Percentiles rank a stretch among this genome's conserved stretches.
These are phyloP conservation scores for Palythoa grandiflora DNA, from an alignment of 92 coral and sea anemone genomes.

Conservation along the genomic window DNA sequence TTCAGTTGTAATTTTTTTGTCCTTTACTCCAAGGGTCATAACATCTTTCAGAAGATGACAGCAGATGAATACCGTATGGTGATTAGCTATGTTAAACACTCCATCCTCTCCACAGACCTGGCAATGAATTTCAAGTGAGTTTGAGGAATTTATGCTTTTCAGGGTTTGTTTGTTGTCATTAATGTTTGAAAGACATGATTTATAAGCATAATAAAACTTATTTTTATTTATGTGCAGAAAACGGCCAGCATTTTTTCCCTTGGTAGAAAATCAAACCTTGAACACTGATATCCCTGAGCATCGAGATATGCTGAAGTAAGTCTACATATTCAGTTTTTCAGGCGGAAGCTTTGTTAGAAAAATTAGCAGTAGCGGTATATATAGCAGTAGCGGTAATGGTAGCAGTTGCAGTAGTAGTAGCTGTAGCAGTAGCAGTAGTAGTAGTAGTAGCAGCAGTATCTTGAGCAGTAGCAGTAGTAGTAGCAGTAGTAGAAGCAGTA, in stretches of 20 bases:
- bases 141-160: background rate
- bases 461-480: too few species aligned
- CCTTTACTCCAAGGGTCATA: slow-evolving; percentile 80
- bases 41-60: slow-evolving; percentile 93
- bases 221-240: slow-evolving; percentile 59
- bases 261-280: slow-evolving; percentile 88
- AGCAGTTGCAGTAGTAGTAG: too few species aligned
- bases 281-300: slow-evolving; percentile 85
- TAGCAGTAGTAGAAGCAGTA: too few species aligned
- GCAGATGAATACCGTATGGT: slow-evolving; percentile 97
- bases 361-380: too few species aligned
- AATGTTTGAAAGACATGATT: background rate
- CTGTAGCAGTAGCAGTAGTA: too few species aligned
- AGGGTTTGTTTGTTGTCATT: background rate
- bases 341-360: too few species aligned
- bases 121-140: slow-evolving; percentile 97
- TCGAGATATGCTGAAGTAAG: slow-evolving; percentile 96
- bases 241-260: slow-evolving; percentile 91
- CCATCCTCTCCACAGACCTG: slow-evolving; percentile 96
- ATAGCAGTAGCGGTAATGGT: too few species aligned
- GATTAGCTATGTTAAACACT: slow-evolving; percentile 94
- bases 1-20: background rate
- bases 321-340: background rate
- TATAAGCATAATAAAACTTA: background rate
- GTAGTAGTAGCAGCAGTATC: too few species aligned